Conservation (phyloP, 1,140 invertebrate genomes). For the Sinonovacula constricta region DNA sequence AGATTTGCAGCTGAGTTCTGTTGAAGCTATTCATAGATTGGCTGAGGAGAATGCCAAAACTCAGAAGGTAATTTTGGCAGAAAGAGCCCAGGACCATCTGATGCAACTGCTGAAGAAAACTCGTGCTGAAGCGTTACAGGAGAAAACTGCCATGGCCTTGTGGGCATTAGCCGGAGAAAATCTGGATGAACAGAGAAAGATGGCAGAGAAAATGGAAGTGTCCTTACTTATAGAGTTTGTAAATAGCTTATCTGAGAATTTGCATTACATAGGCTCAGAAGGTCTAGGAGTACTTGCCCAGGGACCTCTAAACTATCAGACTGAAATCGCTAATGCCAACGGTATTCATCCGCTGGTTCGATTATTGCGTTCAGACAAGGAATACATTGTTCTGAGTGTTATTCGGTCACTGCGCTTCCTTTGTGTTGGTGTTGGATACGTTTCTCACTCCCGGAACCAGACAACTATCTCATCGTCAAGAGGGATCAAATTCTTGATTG, state of each 20-base stretch:
- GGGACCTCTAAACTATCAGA: conserved; percentile 71
- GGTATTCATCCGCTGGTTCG: conserved; percentile 73
- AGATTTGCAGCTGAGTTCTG: conserved; percentile 73
- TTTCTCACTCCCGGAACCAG: conserved; percentile 74
- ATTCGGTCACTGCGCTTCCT: conserved; percentile 73
- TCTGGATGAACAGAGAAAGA: conserved; percentile 70
- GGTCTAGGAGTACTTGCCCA: conserved; percentile 74
- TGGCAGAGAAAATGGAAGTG: conserved; percentile 75
- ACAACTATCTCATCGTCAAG: conserved; percentile 67
- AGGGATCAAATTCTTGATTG: conserved; percentile 73
- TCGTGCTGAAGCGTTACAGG: conserved; percentile 65
- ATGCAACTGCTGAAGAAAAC: conserved; percentile 71
- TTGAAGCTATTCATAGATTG: conserved; percentile 71
- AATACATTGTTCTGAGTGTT: conserved; percentile 75
- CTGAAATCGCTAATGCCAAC: conserved; percentile 71
- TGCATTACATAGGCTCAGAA: conserved; percentile 77
- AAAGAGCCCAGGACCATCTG: conserved; percentile 69
- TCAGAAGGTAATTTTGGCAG: conserved; percentile 68
- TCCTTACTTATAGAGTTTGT: conserved; percentile 75
- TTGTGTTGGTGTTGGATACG: conserved; percentile 75
- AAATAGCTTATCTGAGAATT: conserved; percentile 71
- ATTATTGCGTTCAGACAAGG: conserved; percentile 70
- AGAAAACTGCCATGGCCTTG: conserved; percentile 75
- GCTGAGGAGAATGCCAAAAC: conserved; percentile 72
- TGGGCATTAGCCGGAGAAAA: conserved; percentile 77